These are phyloP conservation scores for Biston stratarius DNA, from an alignment of 2,888 invertebrate species.

Conservation along the genomic window DNA sequence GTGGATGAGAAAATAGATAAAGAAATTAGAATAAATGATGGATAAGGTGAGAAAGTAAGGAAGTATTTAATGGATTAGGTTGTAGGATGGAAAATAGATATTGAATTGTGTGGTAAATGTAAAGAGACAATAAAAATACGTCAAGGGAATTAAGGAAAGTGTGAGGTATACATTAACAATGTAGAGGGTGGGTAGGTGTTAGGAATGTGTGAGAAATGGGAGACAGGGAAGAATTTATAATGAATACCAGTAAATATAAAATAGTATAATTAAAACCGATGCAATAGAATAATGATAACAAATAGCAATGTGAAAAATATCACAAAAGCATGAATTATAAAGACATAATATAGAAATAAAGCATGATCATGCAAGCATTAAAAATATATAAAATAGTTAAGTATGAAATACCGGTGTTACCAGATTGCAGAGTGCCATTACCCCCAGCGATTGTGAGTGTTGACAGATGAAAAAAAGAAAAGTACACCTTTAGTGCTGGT, in stretches of 20 bases:
- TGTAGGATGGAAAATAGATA: not conserved
- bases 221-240: too few relatives aligned
- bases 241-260: too few relatives aligned
- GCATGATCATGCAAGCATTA: conserved; percentile 55
- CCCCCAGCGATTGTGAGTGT: conserved; percentile 82
- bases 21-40: not conserved
- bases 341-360: conserved; percentile 54
- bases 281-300: conserved; percentile 35
- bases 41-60: not conserved
- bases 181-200: not conserved
- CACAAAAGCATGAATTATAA: conserved; percentile 40
- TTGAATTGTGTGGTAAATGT: not conserved
- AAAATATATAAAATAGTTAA: conserved; percentile 58
- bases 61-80: too few relatives aligned
- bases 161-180: not conserved
- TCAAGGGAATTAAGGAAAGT: not conserved
- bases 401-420: conserved; percentile 82
- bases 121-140: not conserved
- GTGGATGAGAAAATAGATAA: too few relatives aligned
- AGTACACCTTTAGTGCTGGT: conserved; percentile 74
- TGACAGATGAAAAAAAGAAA: conserved; percentile 82
- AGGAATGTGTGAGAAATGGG: not conserved
- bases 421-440: conserved; percentile 84
- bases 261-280: conserved; percentile 6
- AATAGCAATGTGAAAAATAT: conserved; percentile 32